phyloP scores from a whole-genome alignment of 2,888 invertebrate genomes.

The Melolontha melolontha region DNA sequence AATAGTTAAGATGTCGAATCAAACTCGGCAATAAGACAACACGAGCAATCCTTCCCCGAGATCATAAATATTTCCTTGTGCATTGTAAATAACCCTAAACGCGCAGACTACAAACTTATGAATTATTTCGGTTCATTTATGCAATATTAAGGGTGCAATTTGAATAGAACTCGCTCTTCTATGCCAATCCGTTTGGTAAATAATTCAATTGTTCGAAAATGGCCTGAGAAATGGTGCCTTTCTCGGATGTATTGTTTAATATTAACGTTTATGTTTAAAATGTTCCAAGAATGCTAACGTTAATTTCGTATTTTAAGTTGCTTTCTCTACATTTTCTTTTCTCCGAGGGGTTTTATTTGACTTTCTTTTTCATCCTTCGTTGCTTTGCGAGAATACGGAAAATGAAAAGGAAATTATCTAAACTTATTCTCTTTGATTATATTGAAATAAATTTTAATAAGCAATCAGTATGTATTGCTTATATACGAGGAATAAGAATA shows the following conservation, averaged over 20 bases:
- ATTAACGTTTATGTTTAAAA: slow-evolving; percentile 61
- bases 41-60: slow-evolving; percentile 62
- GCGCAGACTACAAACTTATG: slow-evolving; percentile 67
- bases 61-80: slow-evolving; percentile 72
- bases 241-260: slow-evolving; percentile 59
- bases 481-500: no score
- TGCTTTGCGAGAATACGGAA: background rate
- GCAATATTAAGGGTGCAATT: slow-evolving; percentile 67
- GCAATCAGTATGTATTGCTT: no score
- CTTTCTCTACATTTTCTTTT: background rate
- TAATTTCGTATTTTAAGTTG: slow-evolving; percentile 35
- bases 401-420: background rate
- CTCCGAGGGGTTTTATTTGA: background rate
- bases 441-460: no score
- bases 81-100: slow-evolving; percentile 68
- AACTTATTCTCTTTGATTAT: no score
- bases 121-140: slow-evolving; percentile 67
- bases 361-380: no score
- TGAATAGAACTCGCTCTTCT: slow-evolving; percentile 66
- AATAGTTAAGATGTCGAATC: slow-evolving; percentile 62
- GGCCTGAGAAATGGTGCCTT: slow-evolving; percentile 62
- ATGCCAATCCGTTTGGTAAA: slow-evolving; percentile 66
- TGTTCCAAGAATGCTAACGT: slow-evolving; percentile 31
- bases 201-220: slow-evolving; percentile 65
- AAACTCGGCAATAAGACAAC: slow-evolving; percentile 64